Evolutionary conservation across 2,888 invertebrate genomes (phyloP).

Genomic region (Drosophila prolongata): DNA sequence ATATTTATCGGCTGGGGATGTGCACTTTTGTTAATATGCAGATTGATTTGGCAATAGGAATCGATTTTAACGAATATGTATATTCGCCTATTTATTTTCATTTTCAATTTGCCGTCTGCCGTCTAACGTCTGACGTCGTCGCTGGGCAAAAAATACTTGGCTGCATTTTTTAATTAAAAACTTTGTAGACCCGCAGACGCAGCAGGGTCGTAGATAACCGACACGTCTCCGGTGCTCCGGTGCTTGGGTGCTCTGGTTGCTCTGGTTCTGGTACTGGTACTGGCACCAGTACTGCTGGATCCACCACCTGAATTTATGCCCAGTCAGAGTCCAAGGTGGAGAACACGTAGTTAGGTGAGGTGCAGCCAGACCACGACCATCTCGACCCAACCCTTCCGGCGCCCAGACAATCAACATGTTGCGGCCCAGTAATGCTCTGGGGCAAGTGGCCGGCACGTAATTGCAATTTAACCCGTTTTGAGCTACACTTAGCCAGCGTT

Average conservation of each 20-base stretch:
- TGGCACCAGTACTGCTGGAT: not conserved
- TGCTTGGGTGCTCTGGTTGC: too few relatives aligned
- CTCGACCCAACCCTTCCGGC: conserved; percentile 11
- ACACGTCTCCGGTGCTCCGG: conserved; percentile 2
- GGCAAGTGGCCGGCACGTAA: conserved; percentile 63
- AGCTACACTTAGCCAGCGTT: conserved; percentile 52
- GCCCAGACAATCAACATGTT: conserved; percentile 60
- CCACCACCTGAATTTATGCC: conserved; percentile 45
- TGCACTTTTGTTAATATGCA: conserved; percentile 58
- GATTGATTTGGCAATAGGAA: conserved; percentile 59
- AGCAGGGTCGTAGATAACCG: conserved; percentile 52
- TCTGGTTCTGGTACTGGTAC: not conserved
- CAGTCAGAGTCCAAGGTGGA: conserved; percentile 33
- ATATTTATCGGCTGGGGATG: conserved; percentile 50
- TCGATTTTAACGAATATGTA: conserved; percentile 31
- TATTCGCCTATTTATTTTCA: conserved; percentile 11
- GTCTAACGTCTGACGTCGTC: too few relatives aligned
- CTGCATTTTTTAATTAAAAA: conserved; percentile 69
- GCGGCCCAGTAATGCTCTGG: conserved; percentile 55
- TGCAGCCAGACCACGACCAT: conserved; percentile 16
- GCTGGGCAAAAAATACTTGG: conserved; percentile 15
- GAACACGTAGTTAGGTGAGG: conserved; percentile 30
- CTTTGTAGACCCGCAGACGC: conserved; percentile 49
- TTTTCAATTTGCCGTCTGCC: not conserved
- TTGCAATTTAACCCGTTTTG: conserved; percentile 59